These are phyloP conservation scores for Drosophila kanapiae DNA, from an alignment of 1,140 invertebrate species.

Conservation along the genomic window DNA sequence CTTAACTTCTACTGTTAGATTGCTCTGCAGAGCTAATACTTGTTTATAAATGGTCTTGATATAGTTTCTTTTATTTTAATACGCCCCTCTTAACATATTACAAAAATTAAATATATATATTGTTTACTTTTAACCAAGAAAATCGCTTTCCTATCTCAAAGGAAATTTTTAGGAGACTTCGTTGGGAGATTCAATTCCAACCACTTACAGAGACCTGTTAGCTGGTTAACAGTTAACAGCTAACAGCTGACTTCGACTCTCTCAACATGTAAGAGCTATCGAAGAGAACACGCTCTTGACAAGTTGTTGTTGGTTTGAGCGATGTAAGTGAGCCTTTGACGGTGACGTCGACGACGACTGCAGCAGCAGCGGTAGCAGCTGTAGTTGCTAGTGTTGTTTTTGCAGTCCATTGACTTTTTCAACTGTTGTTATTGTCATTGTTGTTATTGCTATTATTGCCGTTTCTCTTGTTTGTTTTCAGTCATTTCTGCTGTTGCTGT, in stretches of 20 bases:
- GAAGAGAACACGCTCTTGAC: constrained; percentile 19
- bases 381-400: constrained; percentile 55
- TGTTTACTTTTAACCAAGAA: too few species aligned
- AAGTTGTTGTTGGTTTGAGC: constrained; percentile 40
- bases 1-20: too few species aligned
- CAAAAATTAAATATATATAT: not conserved
- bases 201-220: constrained; percentile 26
- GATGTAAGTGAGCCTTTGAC: constrained; percentile 55
- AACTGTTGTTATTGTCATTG: constrained; percentile 53
- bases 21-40: too few species aligned
- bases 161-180: not conserved
- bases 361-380: constrained; percentile 31
- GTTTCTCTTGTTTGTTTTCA: constrained; percentile 32
- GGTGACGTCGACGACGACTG: constrained; percentile 33
- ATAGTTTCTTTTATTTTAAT: too few species aligned
- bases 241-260: constrained; percentile 14
- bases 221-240: constrained; percentile 6
- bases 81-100: too few species aligned
- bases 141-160: not conserved
- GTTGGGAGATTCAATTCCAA: not conserved
- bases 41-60: too few species aligned
- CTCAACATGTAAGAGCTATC: constrained; percentile 8
- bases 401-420: constrained; percentile 79
- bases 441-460: constrained; percentile 25
- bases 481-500: constrained; percentile 19